Evolutionary conservation across 2,888 invertebrate species (phyloP), one percentile per base, ranked within the genome.

Genomic region (Allacma fusca): DNA sequence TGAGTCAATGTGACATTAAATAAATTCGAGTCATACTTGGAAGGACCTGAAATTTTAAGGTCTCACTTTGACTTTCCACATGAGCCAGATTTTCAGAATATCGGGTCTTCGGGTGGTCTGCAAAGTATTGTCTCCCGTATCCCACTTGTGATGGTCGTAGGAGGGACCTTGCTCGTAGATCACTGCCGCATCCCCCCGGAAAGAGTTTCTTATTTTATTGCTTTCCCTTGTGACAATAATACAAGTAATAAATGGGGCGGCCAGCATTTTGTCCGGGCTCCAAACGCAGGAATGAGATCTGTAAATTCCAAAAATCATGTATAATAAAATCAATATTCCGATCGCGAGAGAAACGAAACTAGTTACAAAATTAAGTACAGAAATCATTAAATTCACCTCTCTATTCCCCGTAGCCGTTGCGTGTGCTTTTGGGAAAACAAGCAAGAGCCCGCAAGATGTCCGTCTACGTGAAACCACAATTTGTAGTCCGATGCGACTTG

Each of bases 331-430:
- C n/a, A 59, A 59, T n/a, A n/a, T n/a, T n/a, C 13, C 13, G 13
- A 40, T 5, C 5, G 40, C 5, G 5, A 40, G 5, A 40, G 13
- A 13, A 40, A 40, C 7, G 5, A 40, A 5, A 40, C 13, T 40
- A 40, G 7, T 40, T 40, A 40, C 13, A 40, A 13, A 9, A 9
- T 9, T 40, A 9, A 40, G 5, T 9, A 40, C 40, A 40, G 13
- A 40, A 40, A 19, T 16, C 50, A 50, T 50, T 5, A 68, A 23
- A 87, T 89, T 88, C 16, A 74, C 75, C 26, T 67, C 34, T 75
- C 75, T 7, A 75, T 40, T 24, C 75, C 75, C 1, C 9, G 12
- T 26, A 75, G 29, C n/a, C 65, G 21, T 0, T 16, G 12, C n/a
- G 2, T 16, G 12, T 65, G 68, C 16, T n/a, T 68, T 0, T 28